Evolutionary conservation across 2,888 invertebrate genomes (phyloP), one percentile per base, ranked within the genome.

Genomic region (Adineta ricciae): DNA sequence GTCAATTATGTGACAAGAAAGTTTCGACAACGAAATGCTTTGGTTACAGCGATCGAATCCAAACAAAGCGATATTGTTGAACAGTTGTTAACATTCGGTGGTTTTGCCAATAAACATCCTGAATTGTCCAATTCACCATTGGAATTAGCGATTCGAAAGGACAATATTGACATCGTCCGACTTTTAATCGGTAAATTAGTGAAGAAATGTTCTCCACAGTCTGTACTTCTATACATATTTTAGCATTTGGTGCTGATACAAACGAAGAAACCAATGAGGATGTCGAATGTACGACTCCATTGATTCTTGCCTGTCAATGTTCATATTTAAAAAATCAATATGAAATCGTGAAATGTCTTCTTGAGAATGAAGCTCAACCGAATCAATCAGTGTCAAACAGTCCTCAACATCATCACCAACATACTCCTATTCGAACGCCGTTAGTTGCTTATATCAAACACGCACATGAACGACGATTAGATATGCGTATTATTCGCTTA

Each of bases 71-170:
- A 93, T 87, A 92, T 93, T 19, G 94, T 95, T 0, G 93, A 94
- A 88, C 91, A 95, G 83, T 90, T 96, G 85, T 92, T 96, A 83
- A 94, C 94, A 89, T 94, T 95, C 89, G 95, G 95, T 0, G 95
- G 95, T 0, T 92, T 92, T 49, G 92, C 95, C 5, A 93, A 93
- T 89, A 92, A 91, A 91, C 90, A 91, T 14, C 88, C 91, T 0
- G 92, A 92, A 49, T 93, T 93, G 88, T 92, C 92, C 87, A 94
- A 94, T 88, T 94, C 94, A 84, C 94, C 95, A 0, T 91, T 96
- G 78, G 95, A 96, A 90, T 92, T 95, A 87, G 95, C 96, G 0
- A 94, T 96, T 84, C 90, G 95, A 36, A 89, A 88, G 83, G 91
- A 90, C 86, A 88, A 90, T 83, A 86, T 88, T 2, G 89, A 89